These are phyloP conservation scores for Invenusta paracnida DNA, from an alignment of 2,888 invertebrate genomes.

Conservation along the genomic window DNA sequence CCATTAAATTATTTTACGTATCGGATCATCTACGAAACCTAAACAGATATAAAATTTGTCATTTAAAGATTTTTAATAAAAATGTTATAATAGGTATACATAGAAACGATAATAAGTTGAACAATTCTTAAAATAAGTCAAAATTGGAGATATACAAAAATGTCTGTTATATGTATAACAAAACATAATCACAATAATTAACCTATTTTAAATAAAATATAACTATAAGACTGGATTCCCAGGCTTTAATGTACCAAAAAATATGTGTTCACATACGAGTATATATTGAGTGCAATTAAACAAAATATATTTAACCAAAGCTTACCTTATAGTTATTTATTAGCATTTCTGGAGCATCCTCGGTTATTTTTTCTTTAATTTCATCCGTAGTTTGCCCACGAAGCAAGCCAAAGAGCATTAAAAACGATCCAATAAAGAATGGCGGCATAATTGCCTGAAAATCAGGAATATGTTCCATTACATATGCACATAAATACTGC, in stretches of 20 bases:
- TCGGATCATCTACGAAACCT: background rate
- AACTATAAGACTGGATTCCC: too few species aligned
- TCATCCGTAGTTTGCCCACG: conserved; percentile 36
- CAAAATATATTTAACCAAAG: too few species aligned
- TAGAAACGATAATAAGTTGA: background rate
- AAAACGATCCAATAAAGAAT: conserved; percentile 41
- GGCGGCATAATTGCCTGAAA: conserved; percentile 35
- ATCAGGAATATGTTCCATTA: background rate
- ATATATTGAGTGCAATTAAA: too few species aligned
- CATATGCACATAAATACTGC: too few species aligned
- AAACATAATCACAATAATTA: too few species aligned
- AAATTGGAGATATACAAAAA: too few species aligned
- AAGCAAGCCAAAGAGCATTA: conserved; percentile 42
- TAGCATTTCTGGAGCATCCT: conserved; percentile 43
- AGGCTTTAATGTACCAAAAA: too few species aligned
- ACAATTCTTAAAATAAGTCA: too few species aligned
- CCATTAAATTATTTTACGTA: background rate
- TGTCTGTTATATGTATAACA: too few species aligned
- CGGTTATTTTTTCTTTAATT: conserved; percentile 38
- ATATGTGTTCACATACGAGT: too few species aligned
- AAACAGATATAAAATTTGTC: background rate
- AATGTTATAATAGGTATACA: background rate
- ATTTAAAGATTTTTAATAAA: background rate
- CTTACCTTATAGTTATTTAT: conserved; percentile 46
- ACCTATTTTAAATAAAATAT: too few species aligned